phyloP scores from a whole-genome alignment of 2,888 invertebrate species.

The Leptopilina drosophilae region DNA sequence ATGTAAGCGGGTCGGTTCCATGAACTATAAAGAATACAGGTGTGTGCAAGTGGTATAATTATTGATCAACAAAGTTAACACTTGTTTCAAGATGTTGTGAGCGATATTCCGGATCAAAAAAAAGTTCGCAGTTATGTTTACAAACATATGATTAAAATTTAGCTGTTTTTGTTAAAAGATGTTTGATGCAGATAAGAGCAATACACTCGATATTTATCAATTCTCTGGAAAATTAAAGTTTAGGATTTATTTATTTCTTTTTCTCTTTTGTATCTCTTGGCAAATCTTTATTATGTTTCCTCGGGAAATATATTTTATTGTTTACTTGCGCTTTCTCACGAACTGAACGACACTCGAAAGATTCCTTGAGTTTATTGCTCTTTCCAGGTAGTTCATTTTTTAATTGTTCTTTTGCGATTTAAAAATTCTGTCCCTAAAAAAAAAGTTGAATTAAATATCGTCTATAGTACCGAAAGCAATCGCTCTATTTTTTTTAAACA shows the following conservation, averaged over 20 bases:
- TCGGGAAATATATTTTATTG: slow-evolving; percentile 10
- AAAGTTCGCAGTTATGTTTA: neutral
- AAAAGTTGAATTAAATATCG: too few relatives aligned
- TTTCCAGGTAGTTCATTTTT: slow-evolving; percentile 19
- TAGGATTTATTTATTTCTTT: too few relatives aligned
- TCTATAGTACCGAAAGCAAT: too few relatives aligned
- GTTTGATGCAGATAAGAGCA: neutral
- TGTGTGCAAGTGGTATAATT: slow-evolving; percentile 20
- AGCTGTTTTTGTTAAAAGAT: neutral
- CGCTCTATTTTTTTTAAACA: too few relatives aligned
- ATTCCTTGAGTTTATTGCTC: slow-evolving; percentile 24
- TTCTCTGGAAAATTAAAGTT: too few relatives aligned
- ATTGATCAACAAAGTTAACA: slow-evolving; percentile 28
- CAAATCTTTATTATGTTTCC: neutral
- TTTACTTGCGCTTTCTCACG: slow-evolving; percentile 37
- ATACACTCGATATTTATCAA: neutral
- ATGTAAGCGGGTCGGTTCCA: slow-evolving; percentile 39
- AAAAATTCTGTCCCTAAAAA: neutral
- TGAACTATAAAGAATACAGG: slow-evolving; percentile 25
- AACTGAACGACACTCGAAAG: neutral
- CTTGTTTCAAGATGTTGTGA: neutral
- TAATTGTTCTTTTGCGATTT: neutral
- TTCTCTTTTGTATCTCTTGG: neutral
- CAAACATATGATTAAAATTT: neutral
- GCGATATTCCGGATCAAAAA: neutral